Base-by-base conservation (phyloP, 2,888 invertebrate species). In the Yponomeuta malinellus region DNA sequence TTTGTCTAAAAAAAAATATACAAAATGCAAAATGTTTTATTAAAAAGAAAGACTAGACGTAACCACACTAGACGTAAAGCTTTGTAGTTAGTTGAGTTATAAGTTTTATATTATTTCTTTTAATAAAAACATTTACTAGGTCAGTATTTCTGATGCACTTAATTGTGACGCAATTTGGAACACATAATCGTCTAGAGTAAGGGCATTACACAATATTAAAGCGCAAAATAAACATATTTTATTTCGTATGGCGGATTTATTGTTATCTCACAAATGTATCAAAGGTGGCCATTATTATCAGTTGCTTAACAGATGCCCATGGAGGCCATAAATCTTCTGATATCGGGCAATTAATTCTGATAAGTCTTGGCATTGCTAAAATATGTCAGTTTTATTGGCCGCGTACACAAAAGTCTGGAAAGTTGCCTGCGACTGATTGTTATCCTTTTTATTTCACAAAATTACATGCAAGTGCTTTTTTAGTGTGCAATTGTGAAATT, bases 401-500 rank as follows among this genome's bases (percentile, higher is more conserved):
- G 52, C 15, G 15, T 59, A 59, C 52, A 59, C 52, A 15, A 59
- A 59, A 15, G 52, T 59, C 52, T 59, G 52, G 52, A 15, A 59
- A 15, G 15, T 59, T 15, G 52, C 52, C 52, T 15, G 52, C 12
- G 15, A 15, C 52, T 15, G 52, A 52, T 52, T 52, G 52, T 59
- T 59, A 59, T 59, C 52, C 52, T 65, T 65, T 31, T 65, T 65
- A 65, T 65, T 65, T 65, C 65, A 3, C 65, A 65, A 65, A 65
- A 33, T 59, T 29, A 65, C 33, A 65, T 65, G 65, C 33, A 33
- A 65, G 12, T 59, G 15, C 15, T 59, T 59, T 52, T 15, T 59
- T 59, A 59, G 65, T 33, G 33, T 8, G 64, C 31, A 65, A 65
- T 65, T 31, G 65, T 65, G 65, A 65, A 12, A 65, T 33, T 29